Evolutionary conservation across 2,797 vertebrate species (phyloP), one percentile per base, ranked within the genome.

Genomic region (Eulemur mongoz): DNA sequence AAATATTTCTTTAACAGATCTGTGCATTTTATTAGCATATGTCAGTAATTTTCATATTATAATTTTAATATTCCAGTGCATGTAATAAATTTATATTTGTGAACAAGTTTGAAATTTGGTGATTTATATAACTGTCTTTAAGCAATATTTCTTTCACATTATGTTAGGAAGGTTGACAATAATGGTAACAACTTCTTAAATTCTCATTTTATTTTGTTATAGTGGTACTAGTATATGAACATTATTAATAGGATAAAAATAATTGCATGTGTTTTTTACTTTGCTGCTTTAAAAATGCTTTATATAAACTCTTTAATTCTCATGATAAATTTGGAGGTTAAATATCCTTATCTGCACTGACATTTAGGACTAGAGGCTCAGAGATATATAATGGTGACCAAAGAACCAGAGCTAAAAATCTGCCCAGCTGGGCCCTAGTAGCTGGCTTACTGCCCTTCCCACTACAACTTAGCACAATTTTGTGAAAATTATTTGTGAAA

Each of bases 191-290:
- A 40, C 11, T 43, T 81, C 0, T 90, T 90, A 84, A 75, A 40
- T 52, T 54, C 89, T n/a, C 2, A 76, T 61, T 72, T 87, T 95
- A 82, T 89, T 89, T 78, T 69, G 10, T 89, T 94, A 17, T 48
- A 78, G 10, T 90, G 45, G 9, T 59, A 63, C 54, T 79, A 59
- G 27, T 59, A 59, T 59, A 75, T 45, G 25, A 92, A 32, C 2
- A 50, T 2, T 27, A 80, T 73, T 81, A 69, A 86, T 72, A 81
- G 20, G 61, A 78, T 89, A 75, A 75, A 91, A 84, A 43, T 65
- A 82, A 50, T 45, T 70, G 11, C 30, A 52, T 61, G 69, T 54
- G 1, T 12, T 57, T 63, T 91, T 59, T 81, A 85, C 70, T 72
- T 67, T 90, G 1, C 4, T 65, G 13, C 5, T 67, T 95, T 84